Conservation (phyloP, 2,113 vertebrate genomes). For the Malurus alboscapulatus region DNA sequence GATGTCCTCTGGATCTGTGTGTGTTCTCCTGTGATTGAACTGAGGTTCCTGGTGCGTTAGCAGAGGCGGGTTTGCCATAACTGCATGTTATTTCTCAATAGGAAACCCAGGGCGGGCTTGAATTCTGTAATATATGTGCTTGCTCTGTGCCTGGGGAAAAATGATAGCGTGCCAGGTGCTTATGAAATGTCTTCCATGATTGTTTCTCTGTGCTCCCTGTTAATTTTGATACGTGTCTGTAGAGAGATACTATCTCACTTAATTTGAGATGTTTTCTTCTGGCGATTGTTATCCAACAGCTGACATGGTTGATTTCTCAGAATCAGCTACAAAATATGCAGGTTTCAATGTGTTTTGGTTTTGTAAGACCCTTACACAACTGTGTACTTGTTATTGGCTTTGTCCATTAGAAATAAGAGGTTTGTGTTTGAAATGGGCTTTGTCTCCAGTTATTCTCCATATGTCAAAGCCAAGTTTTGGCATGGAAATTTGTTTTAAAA, state of each 20-base stretch:
- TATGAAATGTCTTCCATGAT: slow-evolving; percentile 37
- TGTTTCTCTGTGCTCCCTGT: slow-evolving; percentile 18
- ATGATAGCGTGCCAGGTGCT: neutral
- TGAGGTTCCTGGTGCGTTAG: neutral
- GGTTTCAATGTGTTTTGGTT: neutral
- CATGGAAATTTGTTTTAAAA: neutral
- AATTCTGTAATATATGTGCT: neutral
- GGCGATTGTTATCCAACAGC: neutral
- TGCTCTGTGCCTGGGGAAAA: slow-evolving; percentile 24
- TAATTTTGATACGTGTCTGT: slow-evolving; percentile 31
- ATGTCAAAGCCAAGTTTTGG: neutral
- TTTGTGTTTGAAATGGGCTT: neutral
- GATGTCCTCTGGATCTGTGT: neutral
- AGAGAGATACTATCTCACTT: slow-evolving; percentile 48
- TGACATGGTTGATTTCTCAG: slow-evolving; percentile 13
- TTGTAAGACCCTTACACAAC: neutral
- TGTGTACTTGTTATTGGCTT: neutral
- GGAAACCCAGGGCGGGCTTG: neutral
- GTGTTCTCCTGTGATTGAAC: neutral
- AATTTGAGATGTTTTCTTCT: slow-evolving; percentile 32
- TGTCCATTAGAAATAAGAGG: neutral
- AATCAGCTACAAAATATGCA: neutral
- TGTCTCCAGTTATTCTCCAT: neutral
- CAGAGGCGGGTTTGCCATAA: rapidly evolving
- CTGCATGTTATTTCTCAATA: neutral